phyloP scores from a whole-genome alignment of 1,140 invertebrate species.

The Rhagoletis pomonella region DNA sequence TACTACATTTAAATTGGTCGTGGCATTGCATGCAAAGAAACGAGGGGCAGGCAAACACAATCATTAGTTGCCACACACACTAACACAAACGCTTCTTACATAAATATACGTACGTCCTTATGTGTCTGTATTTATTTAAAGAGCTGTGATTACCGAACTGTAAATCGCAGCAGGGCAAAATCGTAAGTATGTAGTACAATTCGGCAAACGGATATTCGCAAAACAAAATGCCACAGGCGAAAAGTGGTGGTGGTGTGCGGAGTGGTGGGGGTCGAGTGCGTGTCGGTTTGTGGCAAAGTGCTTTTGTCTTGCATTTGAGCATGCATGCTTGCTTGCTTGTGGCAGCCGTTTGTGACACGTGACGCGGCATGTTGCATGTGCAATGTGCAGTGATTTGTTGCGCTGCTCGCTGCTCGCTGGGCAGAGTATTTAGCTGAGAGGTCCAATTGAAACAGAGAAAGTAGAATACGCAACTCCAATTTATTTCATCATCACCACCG shows the following conservation, averaged over 20 bases:
- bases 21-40: too few relatives aligned
- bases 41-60: too few relatives aligned
- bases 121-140: background rate
- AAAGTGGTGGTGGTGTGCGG: background rate
- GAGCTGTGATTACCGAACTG: background rate
- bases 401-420: background rate
- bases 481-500: background rate
- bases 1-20: too few relatives aligned
- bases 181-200: background rate
- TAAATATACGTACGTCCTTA: too few relatives aligned
- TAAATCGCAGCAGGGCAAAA: background rate
- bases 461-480: background rate
- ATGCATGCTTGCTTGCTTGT: background rate
- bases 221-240: background rate
- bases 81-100: too few relatives aligned
- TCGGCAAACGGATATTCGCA: constrained; percentile 5
- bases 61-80: too few relatives aligned
- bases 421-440: background rate
- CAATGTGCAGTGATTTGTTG: constrained; percentile 22
- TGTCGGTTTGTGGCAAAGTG: background rate
- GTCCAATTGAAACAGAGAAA: background rate
- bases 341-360: constrained; percentile 43
- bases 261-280: background rate
- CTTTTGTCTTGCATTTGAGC: background rate
- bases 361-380: constrained; percentile 26